Percentiles rank a stretch among this genome's conserved stretches.
Evolutionary conservation across 1,140 invertebrate species (phyloP).

Genomic region (Phocides pigmalion): DNA sequence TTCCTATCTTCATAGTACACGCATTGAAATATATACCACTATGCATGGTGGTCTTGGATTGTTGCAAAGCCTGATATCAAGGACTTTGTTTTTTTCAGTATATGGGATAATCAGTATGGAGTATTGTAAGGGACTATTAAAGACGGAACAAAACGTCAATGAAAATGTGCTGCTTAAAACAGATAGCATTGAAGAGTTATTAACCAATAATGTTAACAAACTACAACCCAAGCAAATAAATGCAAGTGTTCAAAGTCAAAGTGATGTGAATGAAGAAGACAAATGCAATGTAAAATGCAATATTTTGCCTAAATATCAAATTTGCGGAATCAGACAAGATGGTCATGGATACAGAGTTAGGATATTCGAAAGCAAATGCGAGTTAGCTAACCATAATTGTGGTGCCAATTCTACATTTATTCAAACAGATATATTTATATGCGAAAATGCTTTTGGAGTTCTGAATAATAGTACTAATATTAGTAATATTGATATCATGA

Average conservation of each 20-base stretch:
- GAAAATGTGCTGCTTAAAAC: not conserved
- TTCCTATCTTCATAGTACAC: too few species aligned
- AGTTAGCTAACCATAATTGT: constrained; percentile 54
- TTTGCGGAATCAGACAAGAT: constrained; percentile 58
- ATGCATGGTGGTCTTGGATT: too few species aligned
- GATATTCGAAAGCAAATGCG: constrained; percentile 56
- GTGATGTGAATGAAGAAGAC: not conserved
- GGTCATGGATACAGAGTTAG: constrained; percentile 55
- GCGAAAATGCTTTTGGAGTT: constrained; percentile 37
- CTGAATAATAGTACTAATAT: not conserved
- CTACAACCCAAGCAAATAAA: constrained; percentile 15
- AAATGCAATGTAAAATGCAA: constrained; percentile 21
- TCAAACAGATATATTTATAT: constrained; percentile 55
- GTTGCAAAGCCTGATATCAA: not conserved
- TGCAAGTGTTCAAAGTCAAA: not conserved
- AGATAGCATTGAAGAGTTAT: not conserved
- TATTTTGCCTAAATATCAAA: constrained; percentile 20
- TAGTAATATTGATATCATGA: constrained; percentile 1
- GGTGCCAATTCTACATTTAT: constrained; percentile 42
- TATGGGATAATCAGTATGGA: constrained; percentile 62
- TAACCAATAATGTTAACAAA: constrained; percentile 23
- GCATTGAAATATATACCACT: too few species aligned
- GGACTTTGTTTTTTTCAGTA: constrained; percentile 43
- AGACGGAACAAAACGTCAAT: not conserved
- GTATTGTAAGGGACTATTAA: constrained; percentile 46